Evolutionary conservation across 2,888 invertebrate genomes (phyloP).

Genomic region (Ichneumoninae sp.): DNA sequence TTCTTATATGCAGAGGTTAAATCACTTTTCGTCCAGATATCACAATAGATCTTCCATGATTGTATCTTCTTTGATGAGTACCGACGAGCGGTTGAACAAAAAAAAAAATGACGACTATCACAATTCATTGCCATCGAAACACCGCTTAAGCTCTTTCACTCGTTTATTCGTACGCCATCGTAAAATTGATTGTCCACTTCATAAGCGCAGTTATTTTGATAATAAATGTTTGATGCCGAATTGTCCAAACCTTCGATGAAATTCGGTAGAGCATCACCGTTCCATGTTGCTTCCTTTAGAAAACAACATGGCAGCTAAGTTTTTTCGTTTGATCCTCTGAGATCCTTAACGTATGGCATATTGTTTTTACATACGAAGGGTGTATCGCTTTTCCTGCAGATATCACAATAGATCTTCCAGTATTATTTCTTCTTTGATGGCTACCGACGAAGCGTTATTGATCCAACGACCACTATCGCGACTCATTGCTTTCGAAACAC

Average conservation of each 20-base stretch:
- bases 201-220: slow-evolving; percentile 30
- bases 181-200: slow-evolving; percentile 48
- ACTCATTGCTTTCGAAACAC: background rate
- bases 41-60: slow-evolving; percentile 23
- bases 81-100: background rate
- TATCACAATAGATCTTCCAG: slow-evolving; percentile 60
- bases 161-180: slow-evolving; percentile 20
- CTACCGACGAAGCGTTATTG: slow-evolving; percentile 22
- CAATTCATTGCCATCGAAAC: background rate
- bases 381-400: background rate
- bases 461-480: slow-evolving; percentile 16
- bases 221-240: background rate
- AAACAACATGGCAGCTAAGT: too few relatives aligned
- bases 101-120: background rate
- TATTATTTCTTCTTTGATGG: slow-evolving; percentile 65
- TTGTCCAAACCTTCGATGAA: too few relatives aligned
- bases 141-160: slow-evolving; percentile 16
- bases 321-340: too few relatives aligned
- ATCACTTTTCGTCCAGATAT: background rate
- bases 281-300: background rate
- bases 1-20: background rate
- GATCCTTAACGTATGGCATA: too few relatives aligned
- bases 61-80: slow-evolving; percentile 65
- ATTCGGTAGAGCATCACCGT: too few relatives aligned
- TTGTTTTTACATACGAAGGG: background rate